phyloP scores from a whole-genome alignment of 2,113 vertebrate species.

The Furnarius figulus region DNA sequence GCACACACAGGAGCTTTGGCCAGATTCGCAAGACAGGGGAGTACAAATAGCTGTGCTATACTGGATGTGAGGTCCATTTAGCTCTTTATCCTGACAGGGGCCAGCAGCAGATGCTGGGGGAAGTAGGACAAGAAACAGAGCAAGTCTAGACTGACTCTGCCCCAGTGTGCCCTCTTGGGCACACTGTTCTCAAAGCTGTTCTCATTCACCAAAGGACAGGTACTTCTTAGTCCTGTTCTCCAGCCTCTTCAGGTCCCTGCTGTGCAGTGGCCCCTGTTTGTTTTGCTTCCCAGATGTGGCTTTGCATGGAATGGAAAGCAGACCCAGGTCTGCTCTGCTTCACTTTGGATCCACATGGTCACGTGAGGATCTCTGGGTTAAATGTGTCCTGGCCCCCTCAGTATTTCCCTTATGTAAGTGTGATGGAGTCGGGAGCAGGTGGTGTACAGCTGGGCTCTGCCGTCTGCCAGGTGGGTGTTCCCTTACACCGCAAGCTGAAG shows the following conservation, averaged over 20 bases:
- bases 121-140: not conserved
- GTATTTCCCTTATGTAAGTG: not conserved
- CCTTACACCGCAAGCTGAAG: rapidly evolving
- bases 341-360: rapidly evolving
- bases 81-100: not conserved
- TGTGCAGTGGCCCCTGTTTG: not conserved
- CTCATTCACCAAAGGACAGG: not conserved
- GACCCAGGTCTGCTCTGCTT: not conserved
- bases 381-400: not conserved
- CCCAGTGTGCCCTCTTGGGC: not conserved
- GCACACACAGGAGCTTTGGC: not conserved
- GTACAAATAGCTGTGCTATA: not conserved
- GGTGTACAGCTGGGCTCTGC: not conserved
- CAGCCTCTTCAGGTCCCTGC: rapidly evolving
- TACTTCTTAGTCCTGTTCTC: not conserved
- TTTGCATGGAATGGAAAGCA: not conserved
- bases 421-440: not conserved
- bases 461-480: slow-evolving; percentile 18
- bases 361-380: not conserved
- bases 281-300: not conserved
- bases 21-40: not conserved
- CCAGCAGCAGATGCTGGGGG: not conserved
- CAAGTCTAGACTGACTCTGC: not conserved
- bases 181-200: too few species aligned
- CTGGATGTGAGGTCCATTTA: not conserved